Percentiles rank a stretch among this genome's conserved stretches.
These are phyloP conservation scores for Eutrigla gurnardus DNA, from an alignment of 2,797 vertebrate species.

Conservation along the genomic window DNA sequence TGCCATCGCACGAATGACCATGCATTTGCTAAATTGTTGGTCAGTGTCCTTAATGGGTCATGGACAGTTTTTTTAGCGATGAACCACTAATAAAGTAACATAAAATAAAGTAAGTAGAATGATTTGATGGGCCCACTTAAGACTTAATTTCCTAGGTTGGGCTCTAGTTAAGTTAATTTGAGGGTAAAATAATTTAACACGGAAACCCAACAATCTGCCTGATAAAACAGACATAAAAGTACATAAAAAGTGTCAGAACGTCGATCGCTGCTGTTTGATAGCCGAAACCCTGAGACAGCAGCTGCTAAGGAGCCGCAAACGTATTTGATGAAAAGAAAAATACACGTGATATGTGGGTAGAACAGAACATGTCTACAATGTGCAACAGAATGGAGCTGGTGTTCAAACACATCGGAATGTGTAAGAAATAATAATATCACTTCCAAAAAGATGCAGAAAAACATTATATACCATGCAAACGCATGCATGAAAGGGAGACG, in stretches of 20 bases:
- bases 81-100: slow-evolving; percentile 9
- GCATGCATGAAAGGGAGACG: slow-evolving; percentile 76
- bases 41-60: slow-evolving; percentile 10
- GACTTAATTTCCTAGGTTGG: slow-evolving; percentile 1
- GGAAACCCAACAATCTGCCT: slow-evolving; percentile 21
- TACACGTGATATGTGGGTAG: slow-evolving; percentile 45
- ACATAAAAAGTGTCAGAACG: slow-evolving; percentile 30
- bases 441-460: slow-evolving; percentile 67
- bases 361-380: slow-evolving; percentile 66
- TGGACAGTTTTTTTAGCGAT: slow-evolving; percentile 2
- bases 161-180: slow-evolving; percentile 13
- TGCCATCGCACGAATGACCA: slow-evolving; percentile 5
- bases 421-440: slow-evolving; percentile 59
- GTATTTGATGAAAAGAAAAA: slow-evolving; percentile 40
- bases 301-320: slow-evolving; percentile 34
- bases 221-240: neutral
- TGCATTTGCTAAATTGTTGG: slow-evolving; percentile 8
- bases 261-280: slow-evolving; percentile 23
- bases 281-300: slow-evolving; percentile 37
- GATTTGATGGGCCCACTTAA: slow-evolving; percentile 7
- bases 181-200: slow-evolving; percentile 5
- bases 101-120: neutral
- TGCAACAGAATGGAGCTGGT: slow-evolving; percentile 63
- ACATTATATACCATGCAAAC: slow-evolving; percentile 73
- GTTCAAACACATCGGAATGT: slow-evolving; percentile 62